Percentiles rank a stretch among this genome's conserved stretches.
Conservation (phyloP, 1,140 invertebrate genomes). For the Drosophila chauvacae region DNA sequence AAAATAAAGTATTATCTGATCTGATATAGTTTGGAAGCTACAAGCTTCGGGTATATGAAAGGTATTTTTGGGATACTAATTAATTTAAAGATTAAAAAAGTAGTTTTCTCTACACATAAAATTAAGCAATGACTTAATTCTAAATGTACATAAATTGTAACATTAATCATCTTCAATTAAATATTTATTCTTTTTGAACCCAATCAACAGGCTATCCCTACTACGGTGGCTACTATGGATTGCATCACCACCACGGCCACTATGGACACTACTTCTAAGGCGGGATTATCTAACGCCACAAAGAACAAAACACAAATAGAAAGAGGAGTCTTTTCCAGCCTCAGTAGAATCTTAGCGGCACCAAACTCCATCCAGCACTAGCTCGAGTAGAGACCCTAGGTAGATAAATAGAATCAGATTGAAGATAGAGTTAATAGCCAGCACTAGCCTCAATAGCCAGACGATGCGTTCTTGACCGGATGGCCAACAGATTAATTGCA, state of each 20-base stretch:
- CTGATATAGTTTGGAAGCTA: no score
- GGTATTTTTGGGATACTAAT: background rate
- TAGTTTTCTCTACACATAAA: background rate
- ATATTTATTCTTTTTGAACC: background rate
- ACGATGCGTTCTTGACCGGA: slow-evolving; percentile 59
- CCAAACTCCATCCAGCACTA: slow-evolving; percentile 18
- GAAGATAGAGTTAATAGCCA: slow-evolving; percentile 36
- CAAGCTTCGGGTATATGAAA: background rate
- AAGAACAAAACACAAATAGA: background rate
- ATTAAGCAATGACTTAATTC: background rate
- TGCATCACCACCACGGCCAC: slow-evolving; percentile 71
- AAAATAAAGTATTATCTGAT: no score
- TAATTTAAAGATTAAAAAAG: background rate
- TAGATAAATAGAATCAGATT: slow-evolving; percentile 21
- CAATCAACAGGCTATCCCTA: slow-evolving; percentile 69
- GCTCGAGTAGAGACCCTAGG: slow-evolving; percentile 17
- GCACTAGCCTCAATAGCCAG: slow-evolving; percentile 48
- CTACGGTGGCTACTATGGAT: slow-evolving; percentile 80
- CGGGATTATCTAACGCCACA: background rate
- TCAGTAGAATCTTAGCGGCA: slow-evolving; percentile 34
- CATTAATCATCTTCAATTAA: no score
- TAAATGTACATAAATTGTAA: background rate
- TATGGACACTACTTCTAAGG: slow-evolving; percentile 76
- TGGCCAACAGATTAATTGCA: slow-evolving; percentile 42
- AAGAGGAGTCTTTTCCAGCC: slow-evolving; percentile 11